Conservation (phyloP, 2,888 invertebrate genomes). For the Gari tellinella region DNA sequence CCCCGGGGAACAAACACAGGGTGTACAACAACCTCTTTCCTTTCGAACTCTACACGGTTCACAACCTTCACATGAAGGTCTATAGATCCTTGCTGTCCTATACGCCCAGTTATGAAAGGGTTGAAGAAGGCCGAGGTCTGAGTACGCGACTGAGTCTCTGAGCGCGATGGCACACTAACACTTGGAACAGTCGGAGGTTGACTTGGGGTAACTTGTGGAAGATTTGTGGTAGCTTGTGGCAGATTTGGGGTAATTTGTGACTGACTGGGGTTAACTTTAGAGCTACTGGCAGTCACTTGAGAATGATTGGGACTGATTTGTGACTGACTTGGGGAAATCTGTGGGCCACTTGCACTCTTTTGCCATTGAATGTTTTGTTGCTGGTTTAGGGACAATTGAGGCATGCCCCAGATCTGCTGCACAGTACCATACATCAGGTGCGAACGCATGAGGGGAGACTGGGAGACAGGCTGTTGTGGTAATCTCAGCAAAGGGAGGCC, state of each 20-base stretch:
- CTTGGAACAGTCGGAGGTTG: neutral
- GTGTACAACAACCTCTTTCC: constrained; percentile 46
- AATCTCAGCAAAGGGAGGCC: neutral
- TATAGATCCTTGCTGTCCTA: constrained; percentile 4
- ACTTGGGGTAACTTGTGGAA: neutral
- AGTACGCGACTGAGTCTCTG: neutral
- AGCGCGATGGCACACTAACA: neutral
- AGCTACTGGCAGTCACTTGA: too few species aligned
- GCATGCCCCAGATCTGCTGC: too few species aligned
- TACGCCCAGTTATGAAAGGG: neutral
- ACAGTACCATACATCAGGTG: too few species aligned
- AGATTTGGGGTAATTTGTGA: too few species aligned
- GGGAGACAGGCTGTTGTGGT: neutral
- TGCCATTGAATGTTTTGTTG: too few species aligned
- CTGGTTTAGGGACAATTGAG: too few species aligned
- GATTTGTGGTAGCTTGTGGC: neutral
- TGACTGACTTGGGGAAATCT: too few species aligned
- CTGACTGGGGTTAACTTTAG: too few species aligned
- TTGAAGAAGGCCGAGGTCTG: neutral
- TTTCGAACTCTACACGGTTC: constrained; percentile 59
- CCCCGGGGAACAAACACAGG: constrained; percentile 42
- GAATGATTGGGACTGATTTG: too few species aligned
- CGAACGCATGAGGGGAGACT: too few species aligned
- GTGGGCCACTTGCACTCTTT: too few species aligned
- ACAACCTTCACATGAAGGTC: constrained; percentile 42